Base-by-base conservation (phyloP, 2,888 invertebrate species). In the Acrobasis consociella region DNA sequence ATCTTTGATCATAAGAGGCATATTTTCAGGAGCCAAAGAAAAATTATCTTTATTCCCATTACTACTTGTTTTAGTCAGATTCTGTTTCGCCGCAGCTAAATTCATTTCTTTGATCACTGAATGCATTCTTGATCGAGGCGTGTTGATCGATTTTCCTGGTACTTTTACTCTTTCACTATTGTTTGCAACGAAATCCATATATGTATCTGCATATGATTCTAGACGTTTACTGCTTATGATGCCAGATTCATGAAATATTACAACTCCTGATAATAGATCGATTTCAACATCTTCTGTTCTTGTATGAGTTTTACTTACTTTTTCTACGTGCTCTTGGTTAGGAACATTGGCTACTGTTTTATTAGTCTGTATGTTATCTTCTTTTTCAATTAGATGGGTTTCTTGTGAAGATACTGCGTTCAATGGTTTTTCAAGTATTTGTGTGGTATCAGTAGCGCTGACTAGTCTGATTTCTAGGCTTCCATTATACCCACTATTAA, bases 401-500 rank as follows among this genome's bases (percentile, higher is more conserved):
- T 53, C 38, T 15, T 2, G 9, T n/a, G 38, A n/a, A 10, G 38
- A 49, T 7, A 22, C 58, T 9, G 62, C 53, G 55, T 58, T 62
- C 46, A 5, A 13, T n/a, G 11, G n/a, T 60, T 31, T 56, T 42
- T 55, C 51, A 60, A 10, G 5, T 31, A 31, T 60, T 39, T 60
- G 16, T 1, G 53, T 9, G 9, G 49, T 52, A 38, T 38, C 22
- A 53, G 49, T 42, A 53, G 51, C 9, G n/a, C 16, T 53, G 50
- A 42, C 38, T 60, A n/a, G n/a, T 31, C 13, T 13, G 31, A 38
- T 17, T n/a, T 17, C 52, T 22, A 39, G 38, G 11, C 10, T 16
- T 37, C 16, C n/a, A 22, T 49, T 50, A 15, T 22, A 17, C 10
- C 11, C 22, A 10, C 10, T 51, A 51, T 10, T 51, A 51, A 13